Percentiles rank a stretch among this genome's conserved stretches.
Evolutionary conservation across 1,140 invertebrate genomes (phyloP).

Genomic region (Drosophila simulans): DNA sequence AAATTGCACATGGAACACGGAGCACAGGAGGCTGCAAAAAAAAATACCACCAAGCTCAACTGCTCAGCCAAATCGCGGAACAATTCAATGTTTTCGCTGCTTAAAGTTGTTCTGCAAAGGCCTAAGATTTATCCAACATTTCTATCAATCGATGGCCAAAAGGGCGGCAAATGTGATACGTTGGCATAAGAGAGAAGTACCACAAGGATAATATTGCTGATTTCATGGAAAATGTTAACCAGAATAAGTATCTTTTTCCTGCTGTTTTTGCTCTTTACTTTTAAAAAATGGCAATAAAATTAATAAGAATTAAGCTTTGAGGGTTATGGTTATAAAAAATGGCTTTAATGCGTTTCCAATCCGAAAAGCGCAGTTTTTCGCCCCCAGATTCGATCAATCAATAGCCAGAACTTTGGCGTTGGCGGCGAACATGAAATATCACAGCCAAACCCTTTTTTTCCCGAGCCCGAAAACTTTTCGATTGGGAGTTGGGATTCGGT

Average conservation of each 20-base stretch:
- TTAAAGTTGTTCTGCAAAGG: conserved; percentile 45
- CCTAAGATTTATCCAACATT: conserved; percentile 11
- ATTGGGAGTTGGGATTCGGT: conserved; percentile 2
- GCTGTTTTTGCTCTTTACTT: too few species aligned
- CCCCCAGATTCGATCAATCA: conserved; percentile 71
- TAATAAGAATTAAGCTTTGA: not conserved
- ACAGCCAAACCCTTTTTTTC: conserved; percentile 78
- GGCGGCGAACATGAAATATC: conserved; percentile 82
- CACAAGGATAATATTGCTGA: too few species aligned
- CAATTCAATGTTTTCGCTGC: conserved; percentile 73
- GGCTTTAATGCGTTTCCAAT: conserved; percentile 1
- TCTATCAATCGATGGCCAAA: conserved; percentile 14
- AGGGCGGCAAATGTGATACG: not conserved
- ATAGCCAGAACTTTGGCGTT: conserved; percentile 64
- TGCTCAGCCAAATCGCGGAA: conserved; percentile 50
- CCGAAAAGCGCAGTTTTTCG: conserved; percentile 17
- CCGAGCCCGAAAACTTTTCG: conserved; percentile 67
- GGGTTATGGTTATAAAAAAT: not conserved
- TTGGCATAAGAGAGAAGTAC: not conserved
- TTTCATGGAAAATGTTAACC: too few species aligned
- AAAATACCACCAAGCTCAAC: conserved; percentile 18
- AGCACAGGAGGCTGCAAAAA: conserved; percentile 22
- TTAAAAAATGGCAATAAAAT: not conserved
- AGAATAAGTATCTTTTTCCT: too few species aligned
- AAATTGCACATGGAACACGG: conserved; percentile 81